Base-by-base conservation (phyloP, 2,113 vertebrate species). In the Irena cyanogastra region DNA sequence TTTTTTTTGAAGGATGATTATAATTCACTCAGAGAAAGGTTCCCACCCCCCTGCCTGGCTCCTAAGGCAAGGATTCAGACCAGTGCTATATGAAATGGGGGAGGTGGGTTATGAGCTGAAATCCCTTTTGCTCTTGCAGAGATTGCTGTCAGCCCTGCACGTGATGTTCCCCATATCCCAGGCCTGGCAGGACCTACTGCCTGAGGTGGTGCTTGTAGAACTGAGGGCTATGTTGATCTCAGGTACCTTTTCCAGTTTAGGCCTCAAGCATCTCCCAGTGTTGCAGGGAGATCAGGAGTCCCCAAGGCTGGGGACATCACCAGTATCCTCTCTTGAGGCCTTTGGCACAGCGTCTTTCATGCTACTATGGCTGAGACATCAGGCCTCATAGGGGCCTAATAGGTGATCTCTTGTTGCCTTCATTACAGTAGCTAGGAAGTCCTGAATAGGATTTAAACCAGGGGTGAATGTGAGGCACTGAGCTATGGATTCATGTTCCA, bases 101-200 rank as follows among this genome's bases (percentile, higher is more conserved):
- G 26, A 86, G 24, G 21, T 13, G 9, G 44, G 28, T 30, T 54
- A 4, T 10, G 28, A 69, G 9, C 21, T 70, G 30, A 69, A 72
- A 83, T 53, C 42, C 11, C 21, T 35, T 10, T 54, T 54, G 8
- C 21, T 54, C 21, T 81, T 69, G 24, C 33, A 54, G 28, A 91
- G 35, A 9, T 41, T 3, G 0, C 52, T 50, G 19, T 16, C 16
- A 66, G 52, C 10, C 52, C 54, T 44, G 23, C 0, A 0, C 8
- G 9, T 0, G 4, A 27, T 56, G 64, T 10, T 78, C 24, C 27
- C 24, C 4, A n/a, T 0, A 0, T 71, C 16, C 39, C 27, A 57
- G 20, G 6, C 10, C 33, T 1, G 3, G 24, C 17, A 44, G n/a
- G 22, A 90, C 16, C 9, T 20, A 5, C 16, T 37, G 23, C 13